These are phyloP conservation scores for Penaeus vannamei DNA, from an alignment of 1,140 invertebrate species.

Conservation along the genomic window DNA sequence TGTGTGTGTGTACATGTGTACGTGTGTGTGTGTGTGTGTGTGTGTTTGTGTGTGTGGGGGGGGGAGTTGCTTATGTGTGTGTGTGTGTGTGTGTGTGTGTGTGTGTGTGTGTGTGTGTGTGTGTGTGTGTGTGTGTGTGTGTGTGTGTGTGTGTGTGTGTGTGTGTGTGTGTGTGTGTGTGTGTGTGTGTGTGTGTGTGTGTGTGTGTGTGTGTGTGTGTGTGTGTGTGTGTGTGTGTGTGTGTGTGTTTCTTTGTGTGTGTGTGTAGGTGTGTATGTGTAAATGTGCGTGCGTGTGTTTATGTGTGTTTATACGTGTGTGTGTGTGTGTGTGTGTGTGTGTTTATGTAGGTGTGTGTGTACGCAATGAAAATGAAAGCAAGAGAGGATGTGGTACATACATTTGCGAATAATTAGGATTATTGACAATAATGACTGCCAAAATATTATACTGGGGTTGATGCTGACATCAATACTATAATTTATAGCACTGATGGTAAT, in stretches of 20 bases:
- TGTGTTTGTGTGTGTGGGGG: slow-evolving; percentile 26
- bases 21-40: not conserved
- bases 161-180: not conserved
- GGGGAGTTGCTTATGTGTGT: no score
- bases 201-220: not conserved
- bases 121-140: slow-evolving; percentile 13
- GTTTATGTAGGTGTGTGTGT: no score
- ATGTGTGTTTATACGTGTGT: not conserved
- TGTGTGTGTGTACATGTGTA: not conserved
- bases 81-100: not conserved
- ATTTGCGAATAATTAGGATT: no score
- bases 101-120: not conserved
- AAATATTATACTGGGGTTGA: no score
- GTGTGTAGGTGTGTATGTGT: slow-evolving; percentile 18
- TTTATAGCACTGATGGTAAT: no score
- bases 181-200: slow-evolving; percentile 26
- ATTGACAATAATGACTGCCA: no score
- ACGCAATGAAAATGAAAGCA: no score
- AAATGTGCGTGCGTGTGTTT: not conserved
- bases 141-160: no score
- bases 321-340: slow-evolving; percentile 35
- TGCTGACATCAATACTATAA: no score
- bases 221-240: not conserved
- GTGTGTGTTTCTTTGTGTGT: not conserved
- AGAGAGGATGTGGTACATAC: no score